Base-by-base conservation (phyloP, 2,797 vertebrate genomes). In the Limosa lapponica region DNA sequence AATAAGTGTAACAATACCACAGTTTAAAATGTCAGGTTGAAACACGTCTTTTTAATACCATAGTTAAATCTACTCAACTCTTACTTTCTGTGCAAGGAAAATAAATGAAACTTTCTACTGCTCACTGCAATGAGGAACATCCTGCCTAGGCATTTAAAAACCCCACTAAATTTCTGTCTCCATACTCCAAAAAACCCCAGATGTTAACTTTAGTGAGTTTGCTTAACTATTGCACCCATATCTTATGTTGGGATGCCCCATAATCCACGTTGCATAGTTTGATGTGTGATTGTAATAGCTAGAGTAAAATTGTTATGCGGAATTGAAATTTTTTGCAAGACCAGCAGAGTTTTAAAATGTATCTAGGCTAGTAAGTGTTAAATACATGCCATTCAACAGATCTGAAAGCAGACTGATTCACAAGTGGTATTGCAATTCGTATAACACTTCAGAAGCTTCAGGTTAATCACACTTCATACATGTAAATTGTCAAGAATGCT, bases 211-310 rank as follows among this genome's bases (percentile, higher is more conserved):
- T 13, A 69, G 54, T 36, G 41, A 81, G 15, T 52, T 71, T 75
- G 22, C 49, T 78, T 64, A 14, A 64, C 14, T 39, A 43, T 0
- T 48, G 30, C 36, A 82, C 43, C 30, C 5, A 46, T 51, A 64
- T 7, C 10, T 23, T 8, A 7, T 0, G 0, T 3, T 20, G 13
- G 20, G 32, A 81, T 70, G 78, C 13, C 49, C 28, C 13, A 24
- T 22, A 80, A 7, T 6, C 28, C 11, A 10, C 0, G 2, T 0
- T 46, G 17, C 0, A 0, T 15, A 73, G n/a, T 48, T 37, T 51
- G 49, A 61, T 7, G 23, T 36, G 48, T 15, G 32, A 73, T 3
- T 66, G 13, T 46, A 81, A 78, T 6, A 81, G 32, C 16, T 14
- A 39, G 17, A 15, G 14, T 64, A 70, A 81, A 93, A 49, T 2